A percentile compares a stretch with the other conserved stretches of the same genome.
Evolutionary conservation across 35 echinoderm and acorn worm species (phyloP).

Genomic region (Ophiothrix spiculata): DNA sequence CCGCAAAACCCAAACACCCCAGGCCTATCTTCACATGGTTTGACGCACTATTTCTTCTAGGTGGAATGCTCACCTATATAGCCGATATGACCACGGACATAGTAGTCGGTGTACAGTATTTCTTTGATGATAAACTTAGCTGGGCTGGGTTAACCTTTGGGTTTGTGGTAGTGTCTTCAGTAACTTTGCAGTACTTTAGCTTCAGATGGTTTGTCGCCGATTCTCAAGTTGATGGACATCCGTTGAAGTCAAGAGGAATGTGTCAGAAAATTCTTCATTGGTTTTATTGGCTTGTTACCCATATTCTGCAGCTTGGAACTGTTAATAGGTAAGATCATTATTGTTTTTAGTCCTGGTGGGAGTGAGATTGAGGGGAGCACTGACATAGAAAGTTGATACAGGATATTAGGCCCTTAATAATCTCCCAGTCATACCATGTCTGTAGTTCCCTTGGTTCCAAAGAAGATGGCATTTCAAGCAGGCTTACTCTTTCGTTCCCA

Average conservation of each 20-base stretch:
- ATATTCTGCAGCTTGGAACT: conserved; percentile 80
- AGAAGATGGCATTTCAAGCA: too few species aligned
- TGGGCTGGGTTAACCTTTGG: conserved; percentile 74
- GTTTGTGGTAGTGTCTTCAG: conserved; percentile 60
- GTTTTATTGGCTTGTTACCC: conserved; percentile 61
- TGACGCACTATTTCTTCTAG: conserved; percentile 69
- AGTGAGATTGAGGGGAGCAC: background rate
- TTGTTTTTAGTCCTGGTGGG: background rate
- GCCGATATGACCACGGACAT: conserved; percentile 83
- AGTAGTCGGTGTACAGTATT: conserved; percentile 55
- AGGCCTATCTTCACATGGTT: conserved; percentile 4
- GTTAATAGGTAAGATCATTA: conserved; percentile 64
- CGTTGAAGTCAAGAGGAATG: background rate
- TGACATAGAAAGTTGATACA: background rate
- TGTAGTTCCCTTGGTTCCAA: too few species aligned
- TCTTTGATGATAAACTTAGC: background rate
- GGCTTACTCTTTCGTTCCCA: too few species aligned
- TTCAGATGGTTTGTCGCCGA: conserved; percentile 77
- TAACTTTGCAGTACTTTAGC: conserved; percentile 71
- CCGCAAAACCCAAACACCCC: background rate
- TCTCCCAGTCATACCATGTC: too few species aligned
- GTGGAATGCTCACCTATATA: conserved; percentile 72
- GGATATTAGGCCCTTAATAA: too few species aligned
- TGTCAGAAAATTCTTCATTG: conserved; percentile 44
- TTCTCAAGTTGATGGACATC: conserved; percentile 29